Evolutionary conservation across 1,140 invertebrate species (phyloP).

Genomic region (Triops cancriformis): DNA sequence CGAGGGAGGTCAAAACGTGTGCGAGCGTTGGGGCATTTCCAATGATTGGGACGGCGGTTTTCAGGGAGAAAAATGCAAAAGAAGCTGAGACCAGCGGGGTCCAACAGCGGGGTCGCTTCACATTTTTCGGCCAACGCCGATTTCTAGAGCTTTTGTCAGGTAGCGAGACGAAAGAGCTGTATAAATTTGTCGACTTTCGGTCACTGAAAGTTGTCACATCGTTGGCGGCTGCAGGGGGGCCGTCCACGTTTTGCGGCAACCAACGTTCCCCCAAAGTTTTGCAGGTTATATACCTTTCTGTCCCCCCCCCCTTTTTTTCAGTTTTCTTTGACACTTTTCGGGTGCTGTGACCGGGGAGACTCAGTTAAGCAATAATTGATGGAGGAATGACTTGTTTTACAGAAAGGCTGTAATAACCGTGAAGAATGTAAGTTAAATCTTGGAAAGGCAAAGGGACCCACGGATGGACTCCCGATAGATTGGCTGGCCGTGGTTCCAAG

Average conservation of each 20-base stretch:
- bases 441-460: neutral
- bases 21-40: neutral
- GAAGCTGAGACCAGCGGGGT: constrained; percentile 11
- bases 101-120: constrained; percentile 7
- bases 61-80: constrained; percentile 11
- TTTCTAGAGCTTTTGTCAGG: constrained; percentile 5
- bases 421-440: neutral
- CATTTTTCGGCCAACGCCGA: neutral
- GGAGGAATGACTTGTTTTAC: neutral
- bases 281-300: neutral
- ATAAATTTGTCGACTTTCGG: constrained; percentile 14
- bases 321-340: constrained; percentile 1
- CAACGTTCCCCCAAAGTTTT: neutral
- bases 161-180: constrained; percentile 12
- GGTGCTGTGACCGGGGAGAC: neutral
- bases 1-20: neutral
- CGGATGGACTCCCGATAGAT: neutral
- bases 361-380: constrained; percentile 14
- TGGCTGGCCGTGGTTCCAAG: too few species aligned
- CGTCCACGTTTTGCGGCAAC: neutral
- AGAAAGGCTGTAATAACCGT: neutral
- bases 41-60: constrained; percentile 8
- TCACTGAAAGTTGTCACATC: constrained; percentile 10
- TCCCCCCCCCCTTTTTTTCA: neutral
- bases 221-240: constrained; percentile 11